Conservation (phyloP, 2,797 vertebrate genomes). For the Microhierax caerulescens region DNA sequence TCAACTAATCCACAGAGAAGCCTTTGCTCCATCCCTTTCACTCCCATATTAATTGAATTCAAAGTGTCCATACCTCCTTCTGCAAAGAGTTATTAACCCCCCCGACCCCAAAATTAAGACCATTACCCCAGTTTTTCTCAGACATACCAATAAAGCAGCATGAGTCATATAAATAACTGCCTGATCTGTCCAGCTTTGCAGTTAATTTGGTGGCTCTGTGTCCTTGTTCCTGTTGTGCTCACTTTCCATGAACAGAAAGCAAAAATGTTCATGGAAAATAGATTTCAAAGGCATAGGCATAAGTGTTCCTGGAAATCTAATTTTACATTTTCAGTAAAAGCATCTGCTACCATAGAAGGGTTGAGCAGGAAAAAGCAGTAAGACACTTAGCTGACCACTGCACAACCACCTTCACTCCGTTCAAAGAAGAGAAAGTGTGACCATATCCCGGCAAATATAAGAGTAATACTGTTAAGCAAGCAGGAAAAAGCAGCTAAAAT, state of each 20-base stretch:
- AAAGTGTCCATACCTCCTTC: neutral
- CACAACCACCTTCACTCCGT: neutral
- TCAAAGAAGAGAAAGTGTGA: neutral
- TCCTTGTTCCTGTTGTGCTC: neutral
- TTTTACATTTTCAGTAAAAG: constrained; percentile 35
- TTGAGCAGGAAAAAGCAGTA: neutral
- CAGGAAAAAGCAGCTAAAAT: neutral
- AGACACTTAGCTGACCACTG: neutral
- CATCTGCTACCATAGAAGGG: neutral
- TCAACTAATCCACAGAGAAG: neutral
- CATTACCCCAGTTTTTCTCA: neutral
- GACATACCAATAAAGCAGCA: neutral
- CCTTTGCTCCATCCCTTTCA: neutral
- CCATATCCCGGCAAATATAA: neutral
- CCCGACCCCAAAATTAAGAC: neutral
- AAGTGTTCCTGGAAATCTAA: constrained; percentile 57
- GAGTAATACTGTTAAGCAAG: neutral
- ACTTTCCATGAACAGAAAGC: constrained; percentile 12
- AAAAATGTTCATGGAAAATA: constrained; percentile 47
- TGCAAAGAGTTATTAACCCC: neutral
- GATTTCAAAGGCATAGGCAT: neutral
- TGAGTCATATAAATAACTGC: neutral
- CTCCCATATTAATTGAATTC: neutral
- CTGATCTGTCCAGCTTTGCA: neutral
- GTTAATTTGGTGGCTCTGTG: neutral